Evolutionary conservation across 2,888 invertebrate species (phyloP).

Genomic region (Mesopsocus fuscifrons): DNA sequence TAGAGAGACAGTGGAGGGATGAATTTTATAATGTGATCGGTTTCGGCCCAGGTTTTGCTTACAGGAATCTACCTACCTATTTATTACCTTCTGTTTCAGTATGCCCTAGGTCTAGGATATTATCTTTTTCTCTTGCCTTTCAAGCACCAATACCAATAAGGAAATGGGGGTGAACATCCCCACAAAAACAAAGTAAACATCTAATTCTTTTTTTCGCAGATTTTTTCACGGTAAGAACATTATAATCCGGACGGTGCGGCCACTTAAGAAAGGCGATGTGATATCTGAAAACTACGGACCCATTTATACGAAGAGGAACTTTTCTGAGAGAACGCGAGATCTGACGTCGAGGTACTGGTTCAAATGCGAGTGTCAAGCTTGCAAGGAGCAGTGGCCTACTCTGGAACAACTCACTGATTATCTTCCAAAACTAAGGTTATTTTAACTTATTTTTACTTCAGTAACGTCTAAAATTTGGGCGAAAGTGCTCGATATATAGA

Average conservation of each 20-base stretch:
- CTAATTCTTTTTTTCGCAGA: too few relatives aligned
- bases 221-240: conserved; percentile 56
- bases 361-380: conserved; percentile 49
- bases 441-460: conserved; percentile 16
- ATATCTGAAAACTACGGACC: conserved; percentile 74
- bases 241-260: conserved; percentile 44
- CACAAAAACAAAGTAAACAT: too few relatives aligned
- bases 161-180: too few relatives aligned
- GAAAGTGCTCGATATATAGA: too few relatives aligned
- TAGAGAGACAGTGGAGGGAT: too few relatives aligned
- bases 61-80: too few relatives aligned
- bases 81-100: too few relatives aligned
- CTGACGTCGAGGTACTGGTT: conserved; percentile 62
- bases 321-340: conserved; percentile 38
- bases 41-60: too few relatives aligned
- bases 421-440: conserved; percentile 26
- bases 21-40: too few relatives aligned
- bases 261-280: conserved; percentile 41
- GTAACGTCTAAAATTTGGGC: background rate
- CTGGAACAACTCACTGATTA: conserved; percentile 36
- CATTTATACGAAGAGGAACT: conserved; percentile 38
- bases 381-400: conserved; percentile 54
- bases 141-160: too few relatives aligned
- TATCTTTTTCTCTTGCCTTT: too few relatives aligned
- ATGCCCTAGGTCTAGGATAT: too few relatives aligned